Evolutionary conservation across 2,888 invertebrate species (phyloP), one percentile per base, ranked within the genome.

Genomic region (Pollenia amentaria): DNA sequence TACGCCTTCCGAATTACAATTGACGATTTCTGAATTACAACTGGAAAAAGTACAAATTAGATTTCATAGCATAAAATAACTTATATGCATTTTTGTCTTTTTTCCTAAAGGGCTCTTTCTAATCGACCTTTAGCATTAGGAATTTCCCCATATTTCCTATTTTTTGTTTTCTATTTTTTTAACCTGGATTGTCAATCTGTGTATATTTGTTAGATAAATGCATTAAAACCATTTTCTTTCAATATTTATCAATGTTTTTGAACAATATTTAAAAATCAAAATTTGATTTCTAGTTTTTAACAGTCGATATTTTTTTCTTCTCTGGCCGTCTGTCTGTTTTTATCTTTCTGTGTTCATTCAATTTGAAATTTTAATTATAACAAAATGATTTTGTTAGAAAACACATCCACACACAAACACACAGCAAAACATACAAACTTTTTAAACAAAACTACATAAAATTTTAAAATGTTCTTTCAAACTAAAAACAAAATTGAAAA

Each of bases 331-430:
- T 51, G 46, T 29, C 53, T 48, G 40, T n/a, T 69, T 69, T 64
- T 69, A 21, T 67, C 65, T 78, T 85, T 73, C 16, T 57, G 64
- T 86, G 82, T 77, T 70, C 79, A 83, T 83, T 86, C 86, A 86
- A 82, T 51, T 83, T 79, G 83, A 86, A 86, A 83, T 86, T 86
- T 86, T 86, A 86, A 83, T 86, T 86, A 83, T 79, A 83, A 82
- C 57, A 75, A 83, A 83, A 79, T 83, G 44, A 83, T 75, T 86
- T 70, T 82, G 55, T 82, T 62, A 64, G 40, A 55, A 46, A 76
- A 57, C 29, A 40, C 4, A 16, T 18, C 10, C 16, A 42, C 42
- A 40, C 11, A 48, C 4, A 73, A 4, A 16, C 8, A 40, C 40
- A 10, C 11, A 40, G 1, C 14, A 48, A 55, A 18, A 42, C 21